Conservation (phyloP, 2,113 vertebrate genomes). For the Microtus pennsylvanicus region DNA sequence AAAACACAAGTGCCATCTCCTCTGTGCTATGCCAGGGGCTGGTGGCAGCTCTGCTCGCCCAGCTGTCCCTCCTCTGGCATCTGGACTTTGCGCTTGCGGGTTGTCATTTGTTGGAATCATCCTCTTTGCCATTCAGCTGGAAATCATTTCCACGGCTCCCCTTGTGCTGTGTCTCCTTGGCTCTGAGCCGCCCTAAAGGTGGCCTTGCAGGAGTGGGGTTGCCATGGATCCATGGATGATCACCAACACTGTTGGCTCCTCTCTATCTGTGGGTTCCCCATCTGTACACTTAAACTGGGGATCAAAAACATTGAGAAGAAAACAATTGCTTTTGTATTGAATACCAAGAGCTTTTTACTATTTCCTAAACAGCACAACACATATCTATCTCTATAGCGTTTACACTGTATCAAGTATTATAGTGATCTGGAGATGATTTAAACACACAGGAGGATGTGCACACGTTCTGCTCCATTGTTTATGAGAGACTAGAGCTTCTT, state of each 20-base stretch:
- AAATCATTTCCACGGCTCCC: neutral
- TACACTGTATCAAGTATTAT: neutral
- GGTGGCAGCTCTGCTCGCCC: neutral
- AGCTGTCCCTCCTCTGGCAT: neutral
- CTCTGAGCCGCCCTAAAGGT: neutral
- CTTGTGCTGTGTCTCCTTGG: constrained; percentile 1
- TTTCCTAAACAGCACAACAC: neutral
- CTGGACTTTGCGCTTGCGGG: neutral
- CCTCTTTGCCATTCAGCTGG: neutral
- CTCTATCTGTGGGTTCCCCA: neutral
- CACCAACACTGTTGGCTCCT: neutral
- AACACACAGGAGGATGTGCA: neutral
- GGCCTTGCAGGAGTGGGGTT: neutral
- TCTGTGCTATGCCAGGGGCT: neutral
- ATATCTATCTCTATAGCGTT: neutral
- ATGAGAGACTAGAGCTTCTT: neutral
- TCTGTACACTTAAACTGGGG: neutral
- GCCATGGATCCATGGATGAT: neutral
- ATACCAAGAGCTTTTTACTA: neutral
- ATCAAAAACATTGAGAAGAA: neutral
- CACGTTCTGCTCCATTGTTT: neutral
- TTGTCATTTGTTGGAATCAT: neutral
- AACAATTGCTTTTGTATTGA: neutral
- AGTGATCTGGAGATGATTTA: neutral
- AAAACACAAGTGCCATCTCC: neutral